Percentiles rank a stretch among this genome's conserved stretches.
phyloP scores from a whole-genome alignment of 2,888 invertebrate genomes.

The Thymelicus sylvestris region DNA sequence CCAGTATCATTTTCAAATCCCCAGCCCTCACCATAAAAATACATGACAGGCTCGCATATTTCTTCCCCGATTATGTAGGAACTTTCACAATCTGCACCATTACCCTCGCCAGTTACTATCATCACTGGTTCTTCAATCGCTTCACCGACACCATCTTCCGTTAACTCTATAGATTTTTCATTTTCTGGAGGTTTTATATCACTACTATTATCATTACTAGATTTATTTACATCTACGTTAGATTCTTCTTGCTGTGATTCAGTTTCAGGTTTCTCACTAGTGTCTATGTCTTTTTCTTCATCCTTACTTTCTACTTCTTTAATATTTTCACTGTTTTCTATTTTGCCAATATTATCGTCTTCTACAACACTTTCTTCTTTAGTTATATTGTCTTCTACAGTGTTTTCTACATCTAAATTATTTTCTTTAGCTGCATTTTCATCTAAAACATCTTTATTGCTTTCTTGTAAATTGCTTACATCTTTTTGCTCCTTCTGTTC shows the following conservation, averaged over 20 bases:
- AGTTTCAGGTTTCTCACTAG: conserved; percentile 41
- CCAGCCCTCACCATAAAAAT: conserved; percentile 88
- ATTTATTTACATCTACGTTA: conserved; percentile 39
- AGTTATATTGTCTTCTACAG: conserved; percentile 37
- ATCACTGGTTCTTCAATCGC: conserved; percentile 90
- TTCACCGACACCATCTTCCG: conserved; percentile 77
- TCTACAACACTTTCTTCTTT: conserved; percentile 40
- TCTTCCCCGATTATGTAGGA: conserved; percentile 86
- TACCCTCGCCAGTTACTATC: conserved; percentile 88
- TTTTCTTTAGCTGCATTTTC: conserved; percentile 42
- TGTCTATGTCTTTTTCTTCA: conserved; percentile 47
- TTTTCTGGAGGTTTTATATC: conserved; percentile 18
- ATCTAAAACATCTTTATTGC: conserved; percentile 38
- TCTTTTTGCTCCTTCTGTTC: conserved; percentile 47
- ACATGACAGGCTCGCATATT: conserved; percentile 89
- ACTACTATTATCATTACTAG: conserved; percentile 36
- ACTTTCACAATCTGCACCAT: conserved; percentile 87
- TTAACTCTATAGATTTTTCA: conserved; percentile 37
- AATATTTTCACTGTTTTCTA: conserved; percentile 37
- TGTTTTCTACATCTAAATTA: conserved; percentile 32
- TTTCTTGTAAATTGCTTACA: conserved; percentile 28
- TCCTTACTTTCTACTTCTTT: conserved; percentile 56
- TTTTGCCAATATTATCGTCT: conserved; percentile 32
- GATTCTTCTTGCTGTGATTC: conserved; percentile 37
- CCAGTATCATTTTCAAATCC: conserved; percentile 91